These are phyloP conservation scores for Lutjanus erythropterus DNA, from an alignment of 2,113 vertebrate genomes.

Conservation along the genomic window DNA sequence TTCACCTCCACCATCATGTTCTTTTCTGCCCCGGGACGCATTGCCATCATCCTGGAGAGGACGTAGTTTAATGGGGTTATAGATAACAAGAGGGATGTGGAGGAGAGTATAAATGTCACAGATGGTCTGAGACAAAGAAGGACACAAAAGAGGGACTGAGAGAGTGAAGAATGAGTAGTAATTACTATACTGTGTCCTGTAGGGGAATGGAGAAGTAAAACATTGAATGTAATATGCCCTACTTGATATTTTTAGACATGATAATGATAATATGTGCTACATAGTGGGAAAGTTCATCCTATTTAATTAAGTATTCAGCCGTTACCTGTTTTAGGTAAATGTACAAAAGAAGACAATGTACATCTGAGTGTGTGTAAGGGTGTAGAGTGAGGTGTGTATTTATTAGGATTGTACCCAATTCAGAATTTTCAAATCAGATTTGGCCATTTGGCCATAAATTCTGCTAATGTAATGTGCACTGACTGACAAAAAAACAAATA, in stretches of 20 bases:
- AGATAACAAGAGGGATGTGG: not conserved
- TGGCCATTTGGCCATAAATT: too few relatives aligned
- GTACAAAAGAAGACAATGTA: not conserved
- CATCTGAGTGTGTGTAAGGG: not conserved
- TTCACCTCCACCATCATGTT: conserved; percentile 94
- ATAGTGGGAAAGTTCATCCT: not conserved
- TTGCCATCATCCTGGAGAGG: conserved; percentile 91
- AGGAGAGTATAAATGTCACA: not conserved
- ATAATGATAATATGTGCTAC: not conserved
- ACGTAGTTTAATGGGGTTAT: not conserved
- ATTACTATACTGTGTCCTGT: not conserved
- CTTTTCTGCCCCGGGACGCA: conserved; percentile 91
- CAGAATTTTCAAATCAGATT: too few relatives aligned
- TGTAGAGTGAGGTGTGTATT: not conserved
- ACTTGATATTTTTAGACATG: not conserved
- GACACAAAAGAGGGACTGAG: not conserved
- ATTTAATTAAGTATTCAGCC: not conserved
- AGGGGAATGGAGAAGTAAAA: not conserved
- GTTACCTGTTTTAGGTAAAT: not conserved
- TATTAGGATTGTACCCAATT: too few relatives aligned
- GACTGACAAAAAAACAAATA: too few relatives aligned
- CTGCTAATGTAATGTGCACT: too few relatives aligned
- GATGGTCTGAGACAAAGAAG: not conserved
- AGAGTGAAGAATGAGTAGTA: not conserved
- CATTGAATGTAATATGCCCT: not conserved